Evolutionary conservation across 1,140 invertebrate species (phyloP).

Genomic region (Zaprionus taronus): DNA sequence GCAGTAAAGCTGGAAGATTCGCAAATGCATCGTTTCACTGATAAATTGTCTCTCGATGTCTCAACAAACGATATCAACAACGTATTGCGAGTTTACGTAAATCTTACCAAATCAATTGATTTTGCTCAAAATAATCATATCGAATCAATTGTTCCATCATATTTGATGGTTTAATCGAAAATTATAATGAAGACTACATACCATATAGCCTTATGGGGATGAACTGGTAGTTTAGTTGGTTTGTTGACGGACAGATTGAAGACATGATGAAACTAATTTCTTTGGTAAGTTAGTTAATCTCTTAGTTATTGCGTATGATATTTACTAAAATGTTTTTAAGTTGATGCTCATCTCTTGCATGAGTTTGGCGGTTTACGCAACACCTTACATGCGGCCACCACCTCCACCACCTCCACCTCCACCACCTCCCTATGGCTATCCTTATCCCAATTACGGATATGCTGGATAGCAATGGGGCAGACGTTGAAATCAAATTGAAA

Average conservation of each 20-base stretch:
- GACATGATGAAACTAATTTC: neutral
- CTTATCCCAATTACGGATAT: too few species aligned
- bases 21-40: constrained; percentile 73
- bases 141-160: neutral
- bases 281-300: neutral
- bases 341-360: neutral
- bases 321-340: neutral
- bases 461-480: too few species aligned
- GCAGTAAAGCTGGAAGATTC: too few species aligned
- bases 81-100: constrained; percentile 23
- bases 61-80: constrained; percentile 18
- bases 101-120: neutral
- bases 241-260: neutral
- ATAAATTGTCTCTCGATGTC: constrained; percentile 65
- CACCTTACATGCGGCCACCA: too few species aligned
- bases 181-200: neutral
- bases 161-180: neutral
- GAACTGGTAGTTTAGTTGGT: neutral
- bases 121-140: neutral
- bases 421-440: too few species aligned
- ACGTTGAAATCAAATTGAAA: too few species aligned
- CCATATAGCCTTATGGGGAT: neutral
- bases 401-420: too few species aligned
- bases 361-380: neutral
- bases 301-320: neutral